phyloP scores from a whole-genome alignment of 1,140 invertebrate genomes.

The Goniozus legneri region DNA sequence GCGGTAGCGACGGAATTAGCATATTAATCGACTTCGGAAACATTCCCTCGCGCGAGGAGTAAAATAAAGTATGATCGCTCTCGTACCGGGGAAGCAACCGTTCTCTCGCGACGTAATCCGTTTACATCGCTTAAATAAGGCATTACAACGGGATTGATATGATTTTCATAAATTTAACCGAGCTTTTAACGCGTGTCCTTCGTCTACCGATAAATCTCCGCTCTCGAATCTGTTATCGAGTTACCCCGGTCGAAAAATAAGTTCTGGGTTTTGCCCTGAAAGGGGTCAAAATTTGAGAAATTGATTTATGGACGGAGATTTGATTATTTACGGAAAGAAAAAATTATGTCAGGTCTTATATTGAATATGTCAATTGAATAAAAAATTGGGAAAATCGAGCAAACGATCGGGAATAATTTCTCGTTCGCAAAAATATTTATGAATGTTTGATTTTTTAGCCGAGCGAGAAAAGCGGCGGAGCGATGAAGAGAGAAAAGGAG shows the following conservation, averaged over 20 bases:
- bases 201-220: no score
- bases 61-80: conserved; percentile 1
- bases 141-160: background rate
- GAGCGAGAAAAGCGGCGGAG: background rate
- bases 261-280: background rate
- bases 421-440: conserved; percentile 5
- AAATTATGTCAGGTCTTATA: no score
- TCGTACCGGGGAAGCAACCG: background rate
- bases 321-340: background rate
- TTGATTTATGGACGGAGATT: background rate
- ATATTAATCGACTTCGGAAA: conserved; percentile 25
- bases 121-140: conserved; percentile 5
- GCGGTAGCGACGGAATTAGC: conserved; percentile 19
- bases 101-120: conserved; percentile 12
- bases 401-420: conserved; percentile 7
- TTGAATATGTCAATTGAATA: no score
- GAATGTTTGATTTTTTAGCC: conserved; percentile 14
- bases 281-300: background rate
- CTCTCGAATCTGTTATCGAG: background rate
- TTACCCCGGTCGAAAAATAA: background rate
- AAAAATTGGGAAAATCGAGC: background rate
- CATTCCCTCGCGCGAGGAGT: conserved; percentile 11
- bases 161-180: no score
- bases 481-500: background rate
- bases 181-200: no score